phyloP scores from a whole-genome alignment of 2,113 vertebrate genomes.

The Chlamydotis undulata region DNA sequence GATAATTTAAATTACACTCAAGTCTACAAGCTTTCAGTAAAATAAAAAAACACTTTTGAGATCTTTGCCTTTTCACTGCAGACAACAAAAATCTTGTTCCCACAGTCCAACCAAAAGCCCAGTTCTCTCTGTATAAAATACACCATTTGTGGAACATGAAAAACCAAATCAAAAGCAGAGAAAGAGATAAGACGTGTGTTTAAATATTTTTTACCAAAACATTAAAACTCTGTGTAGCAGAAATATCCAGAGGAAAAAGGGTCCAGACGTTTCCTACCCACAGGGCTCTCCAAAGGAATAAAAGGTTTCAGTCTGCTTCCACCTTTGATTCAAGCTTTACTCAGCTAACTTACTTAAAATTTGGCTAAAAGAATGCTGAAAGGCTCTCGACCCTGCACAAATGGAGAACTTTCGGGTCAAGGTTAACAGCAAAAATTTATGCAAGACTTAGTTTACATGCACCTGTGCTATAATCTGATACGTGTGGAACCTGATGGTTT shows the following conservation, averaged over 20 bases:
- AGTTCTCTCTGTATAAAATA: neutral
- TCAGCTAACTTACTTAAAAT: neutral
- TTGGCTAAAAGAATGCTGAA: neutral
- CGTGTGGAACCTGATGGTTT: slow-evolving; percentile 61
- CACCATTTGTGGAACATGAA: neutral
- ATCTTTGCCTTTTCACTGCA: neutral
- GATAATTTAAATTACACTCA: neutral
- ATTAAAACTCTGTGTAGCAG: neutral
- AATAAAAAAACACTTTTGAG: neutral
- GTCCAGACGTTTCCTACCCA: neutral
- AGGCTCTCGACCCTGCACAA: neutral
- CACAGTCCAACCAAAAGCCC: neutral
- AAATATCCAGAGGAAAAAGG: neutral
- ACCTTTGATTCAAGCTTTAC: neutral
- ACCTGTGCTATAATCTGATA: slow-evolving; percentile 77
- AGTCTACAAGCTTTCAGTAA: neutral
- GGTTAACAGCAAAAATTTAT: slow-evolving; percentile 63
- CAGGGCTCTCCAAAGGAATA: neutral
- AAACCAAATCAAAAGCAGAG: neutral
- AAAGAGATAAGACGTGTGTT: neutral
- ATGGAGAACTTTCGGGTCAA: slow-evolving; percentile 27
- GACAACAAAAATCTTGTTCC: neutral
- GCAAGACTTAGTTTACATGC: slow-evolving; percentile 71
- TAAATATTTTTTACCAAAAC: neutral
- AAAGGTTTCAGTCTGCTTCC: neutral